Base-by-base conservation (phyloP, 2,797 vertebrate species). In the Anas bahamensis region DNA sequence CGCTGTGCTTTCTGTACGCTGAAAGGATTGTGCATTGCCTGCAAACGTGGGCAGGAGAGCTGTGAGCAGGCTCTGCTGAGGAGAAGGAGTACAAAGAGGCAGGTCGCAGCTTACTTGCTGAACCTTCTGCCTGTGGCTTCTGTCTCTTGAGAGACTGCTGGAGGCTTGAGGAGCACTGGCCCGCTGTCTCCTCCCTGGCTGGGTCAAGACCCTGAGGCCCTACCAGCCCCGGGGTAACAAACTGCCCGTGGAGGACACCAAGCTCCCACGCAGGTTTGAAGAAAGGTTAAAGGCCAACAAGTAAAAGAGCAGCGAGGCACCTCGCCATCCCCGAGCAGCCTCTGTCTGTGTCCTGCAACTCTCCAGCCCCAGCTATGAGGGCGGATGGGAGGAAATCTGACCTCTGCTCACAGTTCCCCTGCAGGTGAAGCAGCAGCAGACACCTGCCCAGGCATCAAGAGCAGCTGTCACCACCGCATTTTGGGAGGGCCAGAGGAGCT, bases 371-470 rank as follows among this genome's bases (percentile, higher is more conserved):
- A 74, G 72, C 55, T 78, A 56, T 5, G 31, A 10, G 66, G 55
- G 39, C 1, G 1, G 55, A 82, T 66, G 37, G 22, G 23, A 91
- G 33, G 53, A 71, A 77, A 60, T 64, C 53, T 82, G 74, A 61
- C 2, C 26, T 72, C 12, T 80, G 13, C 53, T 59, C 71, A 63
- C 37, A 53, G 44, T 13, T 53, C 79, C 18, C 42, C 46, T 4
- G 18, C 11, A 24, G 29, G 53, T 39, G 48, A 71, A 83, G 53
- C 68, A 81, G 63, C 12, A 77, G 61, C 48, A 74, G 61, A 46
- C 1, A 6, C 44, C n/a, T 53, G 12, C 42, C 21, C 57, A n/a
- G 33, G 60, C 5, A 1, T 42, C 52, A n/a, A 53, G 1, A 2
- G 63, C 61, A 37, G 13, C 56, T 59, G 57, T 61, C 46, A 66